phyloP scores from a whole-genome alignment of 2,797 vertebrate species.

The Lacerta agilis region DNA sequence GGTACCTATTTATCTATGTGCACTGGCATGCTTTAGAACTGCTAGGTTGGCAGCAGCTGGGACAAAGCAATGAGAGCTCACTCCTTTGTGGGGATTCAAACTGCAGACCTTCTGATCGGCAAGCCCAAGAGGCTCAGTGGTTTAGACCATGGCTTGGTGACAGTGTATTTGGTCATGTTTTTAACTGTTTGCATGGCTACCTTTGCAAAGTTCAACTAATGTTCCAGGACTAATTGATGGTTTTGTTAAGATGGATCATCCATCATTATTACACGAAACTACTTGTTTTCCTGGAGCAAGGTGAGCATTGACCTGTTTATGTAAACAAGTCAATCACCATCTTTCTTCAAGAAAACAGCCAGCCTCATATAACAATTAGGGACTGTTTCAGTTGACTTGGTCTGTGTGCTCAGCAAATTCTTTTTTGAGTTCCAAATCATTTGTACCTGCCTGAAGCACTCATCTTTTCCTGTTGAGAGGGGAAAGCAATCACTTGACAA shows the following conservation, averaged over 20 bases:
- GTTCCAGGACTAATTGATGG: background rate
- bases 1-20: too few relatives aligned
- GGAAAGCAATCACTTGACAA: background rate
- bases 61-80: too few relatives aligned
- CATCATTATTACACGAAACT: background rate
- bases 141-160: background rate
- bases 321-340: background rate
- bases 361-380: background rate
- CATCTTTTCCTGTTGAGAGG: background rate
- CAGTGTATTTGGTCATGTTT: background rate
- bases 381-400: background rate
- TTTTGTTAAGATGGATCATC: background rate
- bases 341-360: background rate
- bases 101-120: too few relatives aligned
- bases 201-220: background rate
- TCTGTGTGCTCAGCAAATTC: background rate
- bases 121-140: too few relatives aligned
- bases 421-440: background rate
- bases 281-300: background rate
- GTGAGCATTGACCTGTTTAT: background rate
- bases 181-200: background rate
- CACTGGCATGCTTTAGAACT: too few relatives aligned
- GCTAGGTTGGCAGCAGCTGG: too few relatives aligned
- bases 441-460: background rate
- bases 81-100: accelerated